Evolutionary conservation across 1,140 invertebrate genomes (phyloP), one percentile per base, ranked within the genome.

Genomic region (Sinella curviseta): DNA sequence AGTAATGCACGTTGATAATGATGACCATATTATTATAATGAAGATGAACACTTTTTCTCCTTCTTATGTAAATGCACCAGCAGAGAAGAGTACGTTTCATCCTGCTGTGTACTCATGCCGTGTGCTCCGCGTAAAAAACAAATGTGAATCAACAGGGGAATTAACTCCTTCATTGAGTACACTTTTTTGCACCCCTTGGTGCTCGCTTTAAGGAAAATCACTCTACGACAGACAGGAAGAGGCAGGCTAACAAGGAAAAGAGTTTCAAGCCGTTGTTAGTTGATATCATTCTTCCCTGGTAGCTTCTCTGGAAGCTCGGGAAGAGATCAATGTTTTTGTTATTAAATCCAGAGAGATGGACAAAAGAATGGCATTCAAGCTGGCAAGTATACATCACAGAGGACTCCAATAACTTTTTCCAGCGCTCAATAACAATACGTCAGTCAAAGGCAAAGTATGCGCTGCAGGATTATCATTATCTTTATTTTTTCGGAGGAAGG

Each of bases 101-200:
- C 12, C 3, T 60, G 57, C 57, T 17, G 57, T 60, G 24, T 12
- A 8, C 57, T 60, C 57, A 17, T 60, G 57, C 57, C 57, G 57
- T 26, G 57, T 17, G 57, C 8, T 70, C 24, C 65, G 65, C 31
- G 65, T 70, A 70, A 70, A 70, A 70, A 70, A 70, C 65, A 70
- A 70, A 70, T 70, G 65, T 70, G 65, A 33, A 70, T 17, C 65
- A 70, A 70, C 65, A 24, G 65, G 65, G 65, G 65, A 65, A 65
- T 65, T 65, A n/a, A 70, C 65, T 31, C 65, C 31, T 70, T 70
- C 26, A 17, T 60, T 70, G 24, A 70, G 65, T 33, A 70, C 2
- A 30, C 28, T 1, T 70, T 60, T 70, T 70, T 70, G 26, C 30
- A 70, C 26, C 26, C 30, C 8, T 4, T 14, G 12, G 57, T 60